Evolutionary conservation across 2,888 invertebrate species (phyloP), one percentile per base, ranked within the genome.

Genomic region (Andrena praecox): DNA sequence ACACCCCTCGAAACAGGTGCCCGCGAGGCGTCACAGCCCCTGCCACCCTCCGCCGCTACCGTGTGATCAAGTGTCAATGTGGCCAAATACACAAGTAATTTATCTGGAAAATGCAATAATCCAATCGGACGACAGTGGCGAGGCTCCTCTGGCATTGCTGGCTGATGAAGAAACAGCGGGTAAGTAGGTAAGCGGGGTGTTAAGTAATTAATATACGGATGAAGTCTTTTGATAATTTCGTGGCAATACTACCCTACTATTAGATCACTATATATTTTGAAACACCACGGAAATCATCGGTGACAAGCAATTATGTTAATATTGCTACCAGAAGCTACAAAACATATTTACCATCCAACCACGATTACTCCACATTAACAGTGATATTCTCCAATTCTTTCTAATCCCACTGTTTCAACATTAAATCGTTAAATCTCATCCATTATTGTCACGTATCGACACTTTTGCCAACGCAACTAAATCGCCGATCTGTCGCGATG

Each of bases 1-100:
- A 87, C 85, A 76, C 80, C 84, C 80, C 70, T 68, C 82, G 85
- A 70, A 80, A 76, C 85, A 74, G 81, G 82, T 84, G 83, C 81
- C 76, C 56, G 63, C 76, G 71, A 75, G 75, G 85, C 78, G 59
- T 69, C 70, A 33, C 71, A 33, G n/a, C 66, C 83, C 56, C 52
- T n/a, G 8, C 20, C n/a, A 24, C n/a, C 20, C 20, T 54, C 54
- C 4, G 1, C 52, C 27, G 50, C 52, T 16, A 16, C 27, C 48
- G 54, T 12, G 29, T 56, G 50, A 27, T 16, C 31, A 24, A 52
- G n/a, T 24, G 16, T 56, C 48, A 24, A 8, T 20, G 33, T 10
- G 29, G 50, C 31, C 56, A 68, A 64, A 71, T 67, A 67, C 48
- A 70, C 70, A 10, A 27, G 27, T 48, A 80, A 80, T 70, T 67